phyloP scores from a whole-genome alignment of 2,113 vertebrate species.

The Gadus macrocephalus region DNA sequence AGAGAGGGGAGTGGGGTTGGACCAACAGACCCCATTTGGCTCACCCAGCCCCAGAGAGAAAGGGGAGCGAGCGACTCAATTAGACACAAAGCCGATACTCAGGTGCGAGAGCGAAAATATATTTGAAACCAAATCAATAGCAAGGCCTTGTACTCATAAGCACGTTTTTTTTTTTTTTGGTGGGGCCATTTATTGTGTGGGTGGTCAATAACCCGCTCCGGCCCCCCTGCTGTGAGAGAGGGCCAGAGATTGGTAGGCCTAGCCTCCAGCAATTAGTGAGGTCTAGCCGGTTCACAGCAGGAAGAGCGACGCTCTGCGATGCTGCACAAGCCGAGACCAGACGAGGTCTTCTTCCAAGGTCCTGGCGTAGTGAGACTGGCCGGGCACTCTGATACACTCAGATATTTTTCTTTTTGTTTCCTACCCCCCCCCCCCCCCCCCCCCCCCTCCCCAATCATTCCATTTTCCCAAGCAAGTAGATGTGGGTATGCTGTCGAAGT shows the following conservation, averaged over 20 bases:
- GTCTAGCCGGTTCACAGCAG: constrained; percentile 42
- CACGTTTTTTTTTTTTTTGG: constrained; percentile 35
- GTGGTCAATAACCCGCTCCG: constrained; percentile 52
- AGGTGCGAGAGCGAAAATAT: constrained; percentile 58
- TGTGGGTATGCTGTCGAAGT: constrained; percentile 45
- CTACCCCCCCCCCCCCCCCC: constrained; percentile 33
- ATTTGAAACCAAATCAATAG: constrained; percentile 71
- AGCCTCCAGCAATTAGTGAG: constrained; percentile 39
- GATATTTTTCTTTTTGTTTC: no score
- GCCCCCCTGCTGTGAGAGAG: constrained; percentile 37
- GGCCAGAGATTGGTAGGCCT: constrained; percentile 16
- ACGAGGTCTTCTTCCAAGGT: constrained; percentile 34
- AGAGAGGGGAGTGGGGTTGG: constrained; percentile 28
- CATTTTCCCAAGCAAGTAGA: constrained; percentile 45
- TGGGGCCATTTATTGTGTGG: constrained; percentile 46
- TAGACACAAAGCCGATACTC: constrained; percentile 63
- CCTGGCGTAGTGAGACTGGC: constrained; percentile 41
- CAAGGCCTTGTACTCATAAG: constrained; percentile 62
- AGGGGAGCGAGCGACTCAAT: constrained; percentile 57
- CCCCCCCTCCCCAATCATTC: constrained; percentile 43
- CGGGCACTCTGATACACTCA: constrained; percentile 9
- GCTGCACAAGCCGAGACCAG: constrained; percentile 17
- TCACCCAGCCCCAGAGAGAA: constrained; percentile 32
- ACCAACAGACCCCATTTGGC: constrained; percentile 37
- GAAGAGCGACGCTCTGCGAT: constrained; percentile 3